These are phyloP conservation scores for Leptinotarsa haldemani DNA, from an alignment of 2,888 invertebrate genomes.

Conservation along the genomic window DNA sequence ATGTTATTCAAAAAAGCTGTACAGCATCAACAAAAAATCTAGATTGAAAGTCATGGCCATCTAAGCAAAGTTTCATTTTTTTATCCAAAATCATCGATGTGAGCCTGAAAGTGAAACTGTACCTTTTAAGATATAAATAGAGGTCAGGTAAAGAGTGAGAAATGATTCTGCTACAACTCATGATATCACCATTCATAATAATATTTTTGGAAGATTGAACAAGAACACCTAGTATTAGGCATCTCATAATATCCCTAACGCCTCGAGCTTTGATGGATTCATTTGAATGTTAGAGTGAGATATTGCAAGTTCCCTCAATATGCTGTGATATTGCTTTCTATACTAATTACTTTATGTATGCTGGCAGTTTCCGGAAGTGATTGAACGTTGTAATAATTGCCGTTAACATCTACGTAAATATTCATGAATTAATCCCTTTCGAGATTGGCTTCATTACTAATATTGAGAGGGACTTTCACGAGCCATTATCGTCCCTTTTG, in stretches of 20 bases:
- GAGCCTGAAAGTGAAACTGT: too few species aligned
- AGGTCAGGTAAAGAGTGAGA: too few species aligned
- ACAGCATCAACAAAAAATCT: too few species aligned
- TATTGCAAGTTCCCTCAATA: not conserved
- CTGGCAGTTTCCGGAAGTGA: not conserved
- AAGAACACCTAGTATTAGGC: not conserved
- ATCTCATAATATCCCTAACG: not conserved
- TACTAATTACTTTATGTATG: not conserved
- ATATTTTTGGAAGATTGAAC: too few species aligned
- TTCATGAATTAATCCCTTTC: not conserved
- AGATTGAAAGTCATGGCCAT: too few species aligned
- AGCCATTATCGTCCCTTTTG: not conserved
- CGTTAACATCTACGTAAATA: constrained; percentile 4
- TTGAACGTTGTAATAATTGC: constrained; percentile 9
- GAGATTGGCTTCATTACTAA: not conserved
- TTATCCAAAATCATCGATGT: too few species aligned
- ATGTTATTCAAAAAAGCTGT: too few species aligned
- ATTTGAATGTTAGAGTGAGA: not conserved
- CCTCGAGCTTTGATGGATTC: not conserved
- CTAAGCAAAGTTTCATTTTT: too few species aligned
- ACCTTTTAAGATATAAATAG: too few species aligned
- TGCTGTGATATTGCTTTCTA: not conserved
- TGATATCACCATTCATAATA: too few species aligned
- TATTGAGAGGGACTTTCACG: not conserved
- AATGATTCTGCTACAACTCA: too few species aligned